Evolutionary conservation across 2,888 invertebrate genomes (phyloP), one percentile per base, ranked within the genome.

Genomic region (Drosophila kuntzei): DNA sequence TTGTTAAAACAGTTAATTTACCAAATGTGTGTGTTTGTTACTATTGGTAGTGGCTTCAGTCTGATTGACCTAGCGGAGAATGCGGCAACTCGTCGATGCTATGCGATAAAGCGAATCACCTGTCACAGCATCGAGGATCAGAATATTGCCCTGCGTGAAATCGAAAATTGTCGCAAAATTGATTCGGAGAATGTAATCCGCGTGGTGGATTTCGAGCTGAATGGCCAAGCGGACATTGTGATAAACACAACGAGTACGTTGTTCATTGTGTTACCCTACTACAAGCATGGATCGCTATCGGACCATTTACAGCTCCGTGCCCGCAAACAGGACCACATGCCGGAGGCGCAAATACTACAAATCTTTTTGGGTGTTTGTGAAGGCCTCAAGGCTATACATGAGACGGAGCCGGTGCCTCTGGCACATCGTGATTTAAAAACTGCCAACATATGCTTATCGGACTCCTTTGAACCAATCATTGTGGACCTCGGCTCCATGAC

Each of bases 391-490:
- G 95, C 95, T 49, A 94, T 97, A 89, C 97, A 97, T 88, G 94
- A 95, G 81, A 93, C 94, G 22, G 94, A 94, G 86, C 96, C 96
- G 0, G 94, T 95, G 63, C 95, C 96, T 18, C 93, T 96, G 77
- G 96, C 96, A 37, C 97, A 97, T 90, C 94, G 97, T 85, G 97
- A 98, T 92, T 91, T 98, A 37, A 98, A 98, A 92, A 96, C 97
- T 55, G 96, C 95, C 14, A 98, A 98, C 92, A 94, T 98, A 73
- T 94, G 97, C 81, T 91, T 97, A 25, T 94, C 94, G 18, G 95
- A 96, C 86, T 94, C 95, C 55, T 94, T 94, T 89, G 94, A 94
- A 53, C 95, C 97, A 1, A 93, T 97, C 54, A 94, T 98, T 70
- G 97, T 97, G 94, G 98, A 98, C 92, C 94, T 98, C 80, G 95